Evolutionary conservation across 1,140 invertebrate genomes (phyloP).

Genomic region (Fopius arisanus): DNA sequence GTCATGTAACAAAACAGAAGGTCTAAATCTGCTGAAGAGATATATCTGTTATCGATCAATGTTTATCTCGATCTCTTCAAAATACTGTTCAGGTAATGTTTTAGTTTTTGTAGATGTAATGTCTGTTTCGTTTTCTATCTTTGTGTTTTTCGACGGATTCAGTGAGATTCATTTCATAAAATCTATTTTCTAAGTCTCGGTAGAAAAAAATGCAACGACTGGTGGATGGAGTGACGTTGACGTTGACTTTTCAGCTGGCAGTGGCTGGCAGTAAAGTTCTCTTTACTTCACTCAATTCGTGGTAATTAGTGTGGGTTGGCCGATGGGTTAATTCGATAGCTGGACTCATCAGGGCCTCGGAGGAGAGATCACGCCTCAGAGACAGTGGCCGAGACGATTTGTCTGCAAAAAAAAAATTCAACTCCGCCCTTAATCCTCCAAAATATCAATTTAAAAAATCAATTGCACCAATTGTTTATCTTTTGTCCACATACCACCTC

Average conservation of each 20-base stretch:
- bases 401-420: constrained; percentile 47
- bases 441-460: too few species aligned
- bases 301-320: constrained; percentile 48
- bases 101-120: not conserved
- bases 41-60: not conserved
- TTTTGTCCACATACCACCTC: too few species aligned
- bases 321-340: constrained; percentile 53
- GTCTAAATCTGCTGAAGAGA: not conserved
- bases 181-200: not conserved
- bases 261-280: constrained; percentile 56
- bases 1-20: not conserved
- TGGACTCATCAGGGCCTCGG: constrained; percentile 43
- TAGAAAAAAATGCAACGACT: not conserved
- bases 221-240: not conserved
- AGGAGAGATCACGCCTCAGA: constrained; percentile 41
- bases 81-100: constrained; percentile 24
- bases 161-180: not conserved
- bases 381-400: constrained; percentile 47
- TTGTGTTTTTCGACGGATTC: constrained; percentile 1
- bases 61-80: not conserved
- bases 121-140: not conserved
- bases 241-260: constrained; percentile 47
- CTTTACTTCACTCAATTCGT: constrained; percentile 58
- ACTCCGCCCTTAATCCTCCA: too few species aligned
- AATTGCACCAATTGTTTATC: too few species aligned